Conservation (phyloP, 2,113 vertebrate genomes). For the Emydura subglobosa region DNA sequence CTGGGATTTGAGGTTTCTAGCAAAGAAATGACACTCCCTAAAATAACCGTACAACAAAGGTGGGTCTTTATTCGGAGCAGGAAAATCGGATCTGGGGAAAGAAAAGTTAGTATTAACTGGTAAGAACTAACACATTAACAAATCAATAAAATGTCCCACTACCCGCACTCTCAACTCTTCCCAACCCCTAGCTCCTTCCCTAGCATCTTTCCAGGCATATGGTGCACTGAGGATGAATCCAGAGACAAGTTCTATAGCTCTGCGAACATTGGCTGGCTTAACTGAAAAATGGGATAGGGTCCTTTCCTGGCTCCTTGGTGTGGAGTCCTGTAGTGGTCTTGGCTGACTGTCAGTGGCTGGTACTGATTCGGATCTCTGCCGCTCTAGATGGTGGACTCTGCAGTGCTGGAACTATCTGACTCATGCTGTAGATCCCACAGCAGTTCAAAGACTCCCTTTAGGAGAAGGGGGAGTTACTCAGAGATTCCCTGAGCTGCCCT, state of each 20-base stretch:
- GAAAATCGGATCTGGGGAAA: neutral
- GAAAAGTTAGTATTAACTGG: neutral
- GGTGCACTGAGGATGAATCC: neutral
- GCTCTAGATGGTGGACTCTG: neutral
- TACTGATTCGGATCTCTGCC: neutral
- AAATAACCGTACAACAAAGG: neutral
- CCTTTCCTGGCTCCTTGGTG: neutral
- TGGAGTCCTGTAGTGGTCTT: neutral
- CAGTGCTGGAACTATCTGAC: neutral
- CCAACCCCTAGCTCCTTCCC: neutral
- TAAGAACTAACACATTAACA: neutral
- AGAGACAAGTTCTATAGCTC: neutral
- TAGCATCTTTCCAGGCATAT: neutral
- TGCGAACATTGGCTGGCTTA: neutral
- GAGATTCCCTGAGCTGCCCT: neutral
- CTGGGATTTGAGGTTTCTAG: neutral
- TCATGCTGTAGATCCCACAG: neutral
- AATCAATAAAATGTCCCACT: neutral
- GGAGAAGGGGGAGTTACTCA: neutral
- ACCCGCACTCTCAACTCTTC: neutral
- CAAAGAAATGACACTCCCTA: neutral
- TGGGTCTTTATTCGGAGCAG: neutral
- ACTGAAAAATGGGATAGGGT: neutral
- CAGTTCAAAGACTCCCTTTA: neutral
- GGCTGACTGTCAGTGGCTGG: neutral